phyloP scores from a whole-genome alignment of 2,888 invertebrate genomes.

The Drosophila ustulata region DNA sequence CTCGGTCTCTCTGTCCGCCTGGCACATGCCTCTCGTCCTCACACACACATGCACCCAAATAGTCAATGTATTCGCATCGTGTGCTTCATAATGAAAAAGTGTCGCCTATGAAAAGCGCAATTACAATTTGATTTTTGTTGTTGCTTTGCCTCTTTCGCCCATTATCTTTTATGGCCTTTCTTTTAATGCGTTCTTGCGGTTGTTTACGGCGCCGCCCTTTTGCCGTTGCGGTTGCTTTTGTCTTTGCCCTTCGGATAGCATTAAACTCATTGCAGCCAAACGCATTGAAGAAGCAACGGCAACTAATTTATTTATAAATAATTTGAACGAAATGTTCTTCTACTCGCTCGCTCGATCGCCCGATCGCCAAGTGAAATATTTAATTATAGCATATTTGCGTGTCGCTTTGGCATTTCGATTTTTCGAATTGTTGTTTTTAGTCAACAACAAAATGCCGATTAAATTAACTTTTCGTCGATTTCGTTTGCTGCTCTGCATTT shows the following conservation, averaged over 20 bases:
- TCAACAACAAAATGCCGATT: slow-evolving; percentile 34
- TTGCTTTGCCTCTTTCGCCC: slow-evolving; percentile 1
- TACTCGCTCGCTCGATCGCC: slow-evolving; percentile 13
- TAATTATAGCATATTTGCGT: slow-evolving; percentile 57
- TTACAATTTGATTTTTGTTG: slow-evolving; percentile 34
- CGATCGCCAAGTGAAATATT: slow-evolving; percentile 37
- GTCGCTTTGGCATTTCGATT: slow-evolving; percentile 33
- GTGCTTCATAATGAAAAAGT: slow-evolving; percentile 39
- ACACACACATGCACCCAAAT: slow-evolving; percentile 1
- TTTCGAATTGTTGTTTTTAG: slow-evolving; percentile 10
- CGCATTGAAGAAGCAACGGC: neutral
- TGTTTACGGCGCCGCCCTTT: slow-evolving; percentile 4
- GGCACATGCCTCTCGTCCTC: neutral
- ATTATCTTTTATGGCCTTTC: slow-evolving; percentile 45
- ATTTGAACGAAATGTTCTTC: slow-evolving; percentile 27
- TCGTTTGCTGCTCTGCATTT: neutral
- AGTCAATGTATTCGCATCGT: slow-evolving; percentile 8
- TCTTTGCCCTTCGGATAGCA: neutral
- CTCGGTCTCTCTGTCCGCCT: slow-evolving; percentile 5
- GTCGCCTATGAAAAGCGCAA: slow-evolving; percentile 53
- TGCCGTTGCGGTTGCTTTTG: neutral
- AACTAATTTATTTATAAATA: slow-evolving; percentile 60
- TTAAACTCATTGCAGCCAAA: slow-evolving; percentile 8
- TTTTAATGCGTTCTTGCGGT: slow-evolving; percentile 29
- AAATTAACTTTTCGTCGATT: slow-evolving; percentile 29